Conservation (phyloP, 37 sponge, comb jelly and placozoan species). For the Hexactinellida sp. region DNA sequence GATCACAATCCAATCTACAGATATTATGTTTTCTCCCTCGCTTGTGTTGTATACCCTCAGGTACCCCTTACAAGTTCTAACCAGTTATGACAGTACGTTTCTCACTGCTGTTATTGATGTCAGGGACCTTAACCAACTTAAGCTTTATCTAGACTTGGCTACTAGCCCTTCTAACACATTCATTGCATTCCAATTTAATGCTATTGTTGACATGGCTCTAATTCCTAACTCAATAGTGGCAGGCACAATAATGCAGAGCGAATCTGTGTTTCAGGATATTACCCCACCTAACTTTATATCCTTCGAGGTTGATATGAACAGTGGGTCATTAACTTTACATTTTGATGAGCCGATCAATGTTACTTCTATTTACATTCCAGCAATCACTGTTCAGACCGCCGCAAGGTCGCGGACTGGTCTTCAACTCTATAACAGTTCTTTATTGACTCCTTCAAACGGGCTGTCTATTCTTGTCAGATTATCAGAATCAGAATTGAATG, state of each 20-base stretch:
- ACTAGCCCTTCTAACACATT: conserved; percentile 41
- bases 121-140: conserved; percentile 49
- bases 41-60: background rate
- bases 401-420: conserved; percentile 60
- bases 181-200: conserved; percentile 26
- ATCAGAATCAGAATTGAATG: conserved; percentile 56
- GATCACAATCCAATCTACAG: conserved; percentile 28
- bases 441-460: conserved; percentile 40
- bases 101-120: background rate
- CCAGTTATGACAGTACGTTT: background rate
- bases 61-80: background rate
- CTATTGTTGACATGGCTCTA: conserved; percentile 37
- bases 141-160: conserved; percentile 48
- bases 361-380: conserved; percentile 27
- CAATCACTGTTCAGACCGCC: conserved; percentile 51
- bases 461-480: conserved; percentile 30
- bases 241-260: conserved; percentile 26
- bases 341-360: conserved; percentile 72
- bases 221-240: conserved; percentile 25
- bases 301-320: conserved; percentile 61
- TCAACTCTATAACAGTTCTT: conserved; percentile 29
- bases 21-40: background rate
- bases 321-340: conserved; percentile 30
- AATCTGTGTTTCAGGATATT: conserved; percentile 26
- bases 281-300: conserved; percentile 29